These are phyloP conservation scores for Deilephila porcellus DNA, from an alignment of 2,888 invertebrate species.

Conservation along the genomic window DNA sequence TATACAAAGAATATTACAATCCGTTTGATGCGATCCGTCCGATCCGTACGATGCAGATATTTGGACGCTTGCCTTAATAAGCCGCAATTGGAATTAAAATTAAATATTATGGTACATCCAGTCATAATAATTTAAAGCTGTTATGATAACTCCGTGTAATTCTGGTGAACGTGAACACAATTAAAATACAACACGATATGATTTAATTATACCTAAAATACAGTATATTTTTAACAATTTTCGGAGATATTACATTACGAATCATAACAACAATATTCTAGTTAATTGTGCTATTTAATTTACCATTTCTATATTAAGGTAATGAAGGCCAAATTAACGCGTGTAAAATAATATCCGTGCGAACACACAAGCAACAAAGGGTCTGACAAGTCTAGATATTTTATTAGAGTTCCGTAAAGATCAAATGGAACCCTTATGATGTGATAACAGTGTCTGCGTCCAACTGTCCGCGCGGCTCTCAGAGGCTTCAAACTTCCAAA, in stretches of 20 bases:
- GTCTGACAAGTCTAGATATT: background rate
- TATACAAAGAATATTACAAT: no score
- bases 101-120: no score
- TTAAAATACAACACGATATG: no score
- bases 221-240: background rate
- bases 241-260: background rate
- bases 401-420: background rate
- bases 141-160: no score
- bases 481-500: background rate
- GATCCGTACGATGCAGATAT: no score
- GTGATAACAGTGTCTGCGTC: background rate
- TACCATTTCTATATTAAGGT: background rate
- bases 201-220: no score
- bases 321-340: background rate
- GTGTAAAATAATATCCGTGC: background rate
- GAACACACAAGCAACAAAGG: background rate
- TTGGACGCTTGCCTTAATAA: no score
- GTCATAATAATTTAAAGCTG: no score
- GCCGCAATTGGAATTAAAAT: no score
- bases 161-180: no score
- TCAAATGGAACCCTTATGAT: background rate
- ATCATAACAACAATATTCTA: background rate
- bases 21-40: no score
- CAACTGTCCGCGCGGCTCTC: background rate
- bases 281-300: background rate